Conservation (phyloP, 2,113 vertebrate genomes). For the Protobothrops mucrosquamatus region DNA sequence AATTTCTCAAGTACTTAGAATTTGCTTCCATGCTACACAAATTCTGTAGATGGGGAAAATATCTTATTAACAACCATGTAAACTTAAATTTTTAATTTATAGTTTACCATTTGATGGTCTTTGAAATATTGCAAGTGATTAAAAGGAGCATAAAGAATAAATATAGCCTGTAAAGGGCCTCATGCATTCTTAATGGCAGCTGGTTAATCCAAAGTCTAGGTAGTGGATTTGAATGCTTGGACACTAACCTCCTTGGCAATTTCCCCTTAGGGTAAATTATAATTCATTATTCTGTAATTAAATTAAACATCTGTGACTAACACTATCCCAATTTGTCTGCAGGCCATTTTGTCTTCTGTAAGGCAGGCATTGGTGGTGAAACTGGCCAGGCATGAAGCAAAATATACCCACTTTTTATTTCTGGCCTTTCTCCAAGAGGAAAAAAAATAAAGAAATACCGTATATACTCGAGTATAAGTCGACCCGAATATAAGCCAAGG, state of each 20-base stretch:
- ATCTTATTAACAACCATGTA: slow-evolving; percentile 24
- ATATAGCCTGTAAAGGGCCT: slow-evolving; percentile 72
- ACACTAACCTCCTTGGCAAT: slow-evolving; percentile 72
- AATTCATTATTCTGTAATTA: slow-evolving; percentile 80
- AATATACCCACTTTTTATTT: background rate
- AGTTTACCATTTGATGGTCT: slow-evolving; percentile 41
- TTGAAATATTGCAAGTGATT: slow-evolving; percentile 56
- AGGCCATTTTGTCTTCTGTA: slow-evolving; percentile 18
- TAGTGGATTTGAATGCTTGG: slow-evolving; percentile 76
- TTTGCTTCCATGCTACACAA: background rate
- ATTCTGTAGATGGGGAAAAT: slow-evolving; percentile 19
- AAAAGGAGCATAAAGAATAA: slow-evolving; percentile 66
- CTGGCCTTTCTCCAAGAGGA: background rate
- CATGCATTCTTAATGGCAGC: slow-evolving; percentile 78
- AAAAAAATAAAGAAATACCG: background rate
- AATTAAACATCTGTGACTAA: slow-evolving; percentile 75
- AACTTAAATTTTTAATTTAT: slow-evolving; percentile 25
- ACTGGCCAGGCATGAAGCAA: background rate
- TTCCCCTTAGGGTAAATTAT: slow-evolving; percentile 73
- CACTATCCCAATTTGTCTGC: slow-evolving; percentile 65
- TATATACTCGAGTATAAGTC: too few species aligned
- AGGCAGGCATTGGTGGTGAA: background rate
- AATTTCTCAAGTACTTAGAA: background rate
- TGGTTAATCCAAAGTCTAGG: slow-evolving; percentile 77
- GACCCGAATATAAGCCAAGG: too few species aligned